Evolutionary conservation across 1,140 invertebrate genomes (phyloP).

Genomic region (Chrysomallon squamiferum): DNA sequence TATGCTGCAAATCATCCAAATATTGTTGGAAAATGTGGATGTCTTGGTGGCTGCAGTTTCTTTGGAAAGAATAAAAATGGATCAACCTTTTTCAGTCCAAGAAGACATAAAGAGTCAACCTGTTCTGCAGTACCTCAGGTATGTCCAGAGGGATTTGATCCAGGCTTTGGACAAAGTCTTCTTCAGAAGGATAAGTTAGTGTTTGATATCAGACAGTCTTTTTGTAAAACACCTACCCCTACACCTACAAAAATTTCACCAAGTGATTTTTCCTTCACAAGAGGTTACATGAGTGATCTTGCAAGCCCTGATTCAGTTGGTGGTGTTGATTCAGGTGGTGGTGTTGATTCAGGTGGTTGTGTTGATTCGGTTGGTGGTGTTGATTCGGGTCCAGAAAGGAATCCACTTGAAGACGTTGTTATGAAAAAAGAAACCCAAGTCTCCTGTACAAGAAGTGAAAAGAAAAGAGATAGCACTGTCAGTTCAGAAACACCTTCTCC

Average conservation of each 20-base stretch:
- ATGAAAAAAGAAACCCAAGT: too few relatives aligned
- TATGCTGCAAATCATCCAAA: conserved; percentile 63
- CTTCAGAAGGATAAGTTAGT: conserved; percentile 86
- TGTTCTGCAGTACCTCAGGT: conserved; percentile 48
- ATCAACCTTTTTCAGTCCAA: conserved; percentile 84
- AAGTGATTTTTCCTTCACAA: conserved; percentile 48
- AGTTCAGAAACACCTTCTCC: too few relatives aligned
- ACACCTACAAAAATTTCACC: conserved; percentile 42
- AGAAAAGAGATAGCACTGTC: too few relatives aligned
- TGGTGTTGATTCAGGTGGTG: conserved; percentile 3
- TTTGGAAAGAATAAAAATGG: conserved; percentile 86
- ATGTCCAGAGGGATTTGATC: conserved; percentile 69
- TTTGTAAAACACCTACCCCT: conserved; percentile 23
- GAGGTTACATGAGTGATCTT: conserved; percentile 56
- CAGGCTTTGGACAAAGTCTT: conserved; percentile 92
- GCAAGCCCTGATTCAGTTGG: conserved; percentile 50
- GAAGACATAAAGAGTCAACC: conserved; percentile 58
- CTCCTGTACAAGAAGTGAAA: too few relatives aligned
- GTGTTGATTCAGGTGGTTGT: not conserved
- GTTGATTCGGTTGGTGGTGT: conserved; percentile 22
- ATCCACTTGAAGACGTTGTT: too few relatives aligned
- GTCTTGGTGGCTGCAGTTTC: conserved; percentile 92
- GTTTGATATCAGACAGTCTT: conserved; percentile 73
- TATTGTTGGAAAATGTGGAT: conserved; percentile 84
- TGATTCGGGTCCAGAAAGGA: too few relatives aligned